Conservation (phyloP, 2,888 invertebrate species). For the Vandiemenella viatica region DNA sequence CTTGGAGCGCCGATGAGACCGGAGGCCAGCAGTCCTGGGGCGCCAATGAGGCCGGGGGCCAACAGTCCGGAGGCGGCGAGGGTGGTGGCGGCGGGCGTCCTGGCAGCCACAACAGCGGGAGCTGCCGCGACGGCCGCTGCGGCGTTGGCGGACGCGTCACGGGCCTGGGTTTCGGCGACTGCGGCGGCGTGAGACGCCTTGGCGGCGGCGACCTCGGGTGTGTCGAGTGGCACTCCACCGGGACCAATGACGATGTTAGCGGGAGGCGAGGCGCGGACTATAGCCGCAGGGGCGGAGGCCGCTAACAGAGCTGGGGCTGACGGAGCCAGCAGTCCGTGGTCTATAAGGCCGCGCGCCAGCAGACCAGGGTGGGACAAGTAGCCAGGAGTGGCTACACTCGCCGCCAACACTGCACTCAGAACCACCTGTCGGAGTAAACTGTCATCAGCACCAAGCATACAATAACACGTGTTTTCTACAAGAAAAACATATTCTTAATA, state of each 20-base stretch:
- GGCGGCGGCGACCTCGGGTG: conserved; percentile 36
- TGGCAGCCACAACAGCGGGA: background rate
- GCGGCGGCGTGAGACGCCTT: conserved; percentile 31
- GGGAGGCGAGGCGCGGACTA: conserved; percentile 1
- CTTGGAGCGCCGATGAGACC: background rate
- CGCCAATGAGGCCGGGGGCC: background rate
- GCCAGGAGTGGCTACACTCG: background rate
- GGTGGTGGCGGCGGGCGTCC: background rate
- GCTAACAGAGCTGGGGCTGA: background rate
- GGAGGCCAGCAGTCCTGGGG: background rate
- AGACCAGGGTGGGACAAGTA: background rate
- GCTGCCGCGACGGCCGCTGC: conserved; percentile 1
- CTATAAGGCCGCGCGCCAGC: no score
- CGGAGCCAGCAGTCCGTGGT: no score
- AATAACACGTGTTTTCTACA: no score
- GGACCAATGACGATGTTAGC: conserved; percentile 7
- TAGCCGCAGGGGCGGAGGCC: background rate
- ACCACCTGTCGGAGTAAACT: no score
- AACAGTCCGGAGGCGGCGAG: no score
- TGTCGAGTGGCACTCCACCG: conserved; percentile 20
- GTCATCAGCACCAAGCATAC: no score
- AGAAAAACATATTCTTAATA: no score
- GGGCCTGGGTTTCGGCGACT: conserved; percentile 1
- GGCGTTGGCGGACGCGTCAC: background rate
- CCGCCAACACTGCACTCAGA: background rate